Evolutionary conservation across 2,797 vertebrate genomes (phyloP).

Genomic region (Xiphophorus birchmanni): DNA sequence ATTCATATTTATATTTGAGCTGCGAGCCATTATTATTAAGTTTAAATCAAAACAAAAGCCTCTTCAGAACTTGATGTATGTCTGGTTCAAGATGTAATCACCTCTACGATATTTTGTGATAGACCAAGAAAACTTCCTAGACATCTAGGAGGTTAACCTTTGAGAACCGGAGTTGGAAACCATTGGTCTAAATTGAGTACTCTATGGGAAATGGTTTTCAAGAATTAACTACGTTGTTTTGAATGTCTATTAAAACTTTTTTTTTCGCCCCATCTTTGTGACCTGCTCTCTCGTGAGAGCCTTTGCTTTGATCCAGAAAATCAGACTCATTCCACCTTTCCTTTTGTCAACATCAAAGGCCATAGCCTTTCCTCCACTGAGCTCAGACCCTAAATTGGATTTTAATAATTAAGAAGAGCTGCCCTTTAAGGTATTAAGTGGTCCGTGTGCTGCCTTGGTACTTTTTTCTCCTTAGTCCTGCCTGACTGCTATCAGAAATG

Average conservation of each 20-base stretch:
- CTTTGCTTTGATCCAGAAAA: conserved; percentile 57
- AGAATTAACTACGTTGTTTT: conserved; percentile 9
- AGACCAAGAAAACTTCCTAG: neutral
- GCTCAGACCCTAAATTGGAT: conserved; percentile 80
- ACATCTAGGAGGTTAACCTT: neutral
- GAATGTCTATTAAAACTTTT: conserved; percentile 31
- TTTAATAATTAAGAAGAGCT: conserved; percentile 85
- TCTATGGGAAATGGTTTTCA: neutral
- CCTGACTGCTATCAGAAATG: conserved; percentile 49
- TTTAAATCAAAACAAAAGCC: neutral
- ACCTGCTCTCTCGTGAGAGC: conserved; percentile 38
- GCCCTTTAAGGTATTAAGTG: conserved; percentile 74
- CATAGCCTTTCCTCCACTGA: conserved; percentile 56
- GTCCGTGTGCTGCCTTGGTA: conserved; percentile 39
- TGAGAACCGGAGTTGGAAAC: neutral
- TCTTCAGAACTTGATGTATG: neutral
- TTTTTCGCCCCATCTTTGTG: conserved; percentile 19
- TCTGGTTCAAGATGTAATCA: neutral
- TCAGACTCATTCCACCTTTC: conserved; percentile 63
- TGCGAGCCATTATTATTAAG: neutral
- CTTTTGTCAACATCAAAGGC: conserved; percentile 69
- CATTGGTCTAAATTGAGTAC: neutral
- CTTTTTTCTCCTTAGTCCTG: conserved; percentile 26
- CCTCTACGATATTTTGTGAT: neutral
- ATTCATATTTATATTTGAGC: neutral